A percentile compares a stretch with the other conserved stretches of the same genome.
Conservation (phyloP, 2,113 vertebrate genomes). For the Periophthalmus modestus region DNA sequence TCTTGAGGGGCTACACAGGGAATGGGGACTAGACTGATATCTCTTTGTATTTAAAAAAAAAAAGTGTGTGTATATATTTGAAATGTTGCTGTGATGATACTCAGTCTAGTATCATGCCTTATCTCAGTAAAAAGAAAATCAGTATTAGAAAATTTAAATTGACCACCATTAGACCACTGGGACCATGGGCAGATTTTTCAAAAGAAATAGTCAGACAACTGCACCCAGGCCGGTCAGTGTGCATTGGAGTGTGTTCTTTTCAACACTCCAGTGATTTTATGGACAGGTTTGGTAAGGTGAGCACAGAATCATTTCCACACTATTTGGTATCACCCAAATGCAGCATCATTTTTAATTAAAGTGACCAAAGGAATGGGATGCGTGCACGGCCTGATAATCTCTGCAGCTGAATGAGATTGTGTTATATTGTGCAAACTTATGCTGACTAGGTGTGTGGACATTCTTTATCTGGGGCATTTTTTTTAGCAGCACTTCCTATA, state of each 20-base stretch:
- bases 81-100: neutral
- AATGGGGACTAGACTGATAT: no score
- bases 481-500: conserved; percentile 35
- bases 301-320: neutral
- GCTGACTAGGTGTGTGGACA: conserved; percentile 31
- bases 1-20: no score
- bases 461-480: conserved; percentile 37
- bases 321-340: conserved; percentile 2
- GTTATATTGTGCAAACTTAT: conserved; percentile 28
- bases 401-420: conserved; percentile 27
- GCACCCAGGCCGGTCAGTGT: conserved; percentile 31
- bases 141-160: no score
- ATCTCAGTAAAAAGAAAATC: neutral
- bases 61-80: no score
- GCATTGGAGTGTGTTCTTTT: conserved; percentile 19
- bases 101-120: neutral
- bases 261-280: neutral
- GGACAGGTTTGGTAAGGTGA: neutral
- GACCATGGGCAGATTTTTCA: conserved; percentile 11
- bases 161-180: neutral
- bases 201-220: conserved; percentile 37
- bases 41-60: no score
- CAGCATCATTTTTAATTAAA: conserved; percentile 6
- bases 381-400: conserved; percentile 33
- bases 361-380: conserved; percentile 10